Evolutionary conservation across 1,140 invertebrate species (phyloP).

Genomic region (Hirudo medicinalis): DNA sequence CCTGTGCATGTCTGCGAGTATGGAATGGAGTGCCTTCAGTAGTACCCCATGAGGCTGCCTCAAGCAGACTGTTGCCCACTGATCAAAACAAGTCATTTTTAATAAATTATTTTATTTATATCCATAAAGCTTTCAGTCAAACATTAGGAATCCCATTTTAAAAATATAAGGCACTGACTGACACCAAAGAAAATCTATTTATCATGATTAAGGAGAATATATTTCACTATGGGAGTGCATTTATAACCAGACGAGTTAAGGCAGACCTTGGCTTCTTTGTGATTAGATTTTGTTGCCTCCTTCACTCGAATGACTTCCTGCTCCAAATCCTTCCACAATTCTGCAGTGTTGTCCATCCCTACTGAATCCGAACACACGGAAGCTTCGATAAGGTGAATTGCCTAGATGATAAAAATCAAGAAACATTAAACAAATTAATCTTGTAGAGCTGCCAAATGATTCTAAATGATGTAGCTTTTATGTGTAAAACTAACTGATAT

Average conservation of each 20-base stretch:
- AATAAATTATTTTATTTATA: background rate
- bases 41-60: constrained; percentile 61
- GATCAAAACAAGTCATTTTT: background rate
- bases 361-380: constrained; percentile 56
- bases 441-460: background rate
- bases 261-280: constrained; percentile 48
- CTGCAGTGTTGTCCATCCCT: constrained; percentile 57
- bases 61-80: constrained; percentile 81
- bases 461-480: background rate
- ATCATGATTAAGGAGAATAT: background rate
- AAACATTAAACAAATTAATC: background rate
- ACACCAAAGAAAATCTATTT: background rate
- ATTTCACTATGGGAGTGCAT: background rate
- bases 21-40: constrained; percentile 59
- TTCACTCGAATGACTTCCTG: constrained; percentile 57
- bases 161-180: background rate
- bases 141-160: background rate
- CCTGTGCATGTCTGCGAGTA: constrained; percentile 65
- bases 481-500: background rate
- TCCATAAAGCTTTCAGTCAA: background rate
- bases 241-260: background rate
- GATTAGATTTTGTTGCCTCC: constrained; percentile 59
- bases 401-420: constrained; percentile 43
- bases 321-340: constrained; percentile 63
- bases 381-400: constrained; percentile 64